Percentiles rank a stretch among this genome's conserved stretches.
These are phyloP conservation scores for Rhinoderma darwinii DNA, from an alignment of 2,113 vertebrate genomes.

Conservation along the genomic window DNA sequence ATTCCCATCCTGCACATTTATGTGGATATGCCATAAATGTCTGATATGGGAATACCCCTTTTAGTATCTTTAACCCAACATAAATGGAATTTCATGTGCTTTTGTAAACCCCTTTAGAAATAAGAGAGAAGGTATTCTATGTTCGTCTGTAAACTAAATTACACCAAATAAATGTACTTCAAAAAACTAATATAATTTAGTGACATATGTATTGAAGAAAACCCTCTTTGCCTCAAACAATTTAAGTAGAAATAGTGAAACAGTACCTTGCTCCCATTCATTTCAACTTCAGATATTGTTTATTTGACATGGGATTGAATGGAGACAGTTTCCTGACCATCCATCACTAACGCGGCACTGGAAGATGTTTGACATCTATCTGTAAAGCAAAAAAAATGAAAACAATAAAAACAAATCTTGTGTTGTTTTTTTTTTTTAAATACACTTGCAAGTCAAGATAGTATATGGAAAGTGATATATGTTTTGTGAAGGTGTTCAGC, in stretches of 20 bases:
- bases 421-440: background rate
- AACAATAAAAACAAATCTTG: background rate
- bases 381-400: background rate
- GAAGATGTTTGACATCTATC: background rate
- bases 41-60: too few species aligned
- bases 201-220: background rate
- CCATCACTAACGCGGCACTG: background rate
- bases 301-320: background rate
- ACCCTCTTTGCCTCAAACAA: background rate
- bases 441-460: conserved; percentile 10
- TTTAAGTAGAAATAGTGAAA: background rate
- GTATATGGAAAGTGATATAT: conserved; percentile 8
- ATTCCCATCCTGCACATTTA: too few species aligned
- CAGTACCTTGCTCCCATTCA: background rate
- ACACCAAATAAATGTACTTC: background rate
- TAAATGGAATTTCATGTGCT: background rate
- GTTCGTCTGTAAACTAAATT: background rate
- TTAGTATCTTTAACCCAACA: background rate
- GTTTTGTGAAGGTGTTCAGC: conserved; percentile 17
- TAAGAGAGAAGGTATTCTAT: background rate
- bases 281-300: background rate
- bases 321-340: background rate
- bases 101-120: background rate
- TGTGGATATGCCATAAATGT: too few species aligned
- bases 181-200: background rate